Evolutionary conservation across 2,888 invertebrate genomes (phyloP), one percentile per base, ranked within the genome.

Genomic region (Stratiomys singularior): DNA sequence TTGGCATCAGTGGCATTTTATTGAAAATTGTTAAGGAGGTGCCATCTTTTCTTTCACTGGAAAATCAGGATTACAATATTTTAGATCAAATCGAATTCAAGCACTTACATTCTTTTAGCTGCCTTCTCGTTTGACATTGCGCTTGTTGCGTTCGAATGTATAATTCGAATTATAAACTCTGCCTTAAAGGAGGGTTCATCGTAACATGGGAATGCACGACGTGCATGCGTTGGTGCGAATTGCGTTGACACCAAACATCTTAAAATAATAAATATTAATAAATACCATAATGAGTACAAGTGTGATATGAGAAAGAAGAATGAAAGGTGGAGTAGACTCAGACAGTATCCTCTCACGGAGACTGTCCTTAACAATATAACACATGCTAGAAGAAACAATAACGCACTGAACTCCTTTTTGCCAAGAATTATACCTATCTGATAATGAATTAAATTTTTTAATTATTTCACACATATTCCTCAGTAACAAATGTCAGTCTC

Each of bases 121-220:
- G 23, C 60, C 7, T 2, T 13, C 30, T 80, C 81, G 67, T 82
- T 82, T 0, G 86, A 86, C 18, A 87, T 79, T 0, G 84, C 85
- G 0, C n/a, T 71, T 1, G 83, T 83, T 0, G 79, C 80, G 0
- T 79, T 78, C 1, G 88, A 87, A 18, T 91, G 89, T 56, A 86
- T 90, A 67, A 93, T 89, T 9, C 88, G 89, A 23, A 92, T 89
- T 13, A 89, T 86, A 83, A 92, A 93, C 0, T 85, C 84, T 0
- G 93, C 92, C 82, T 93, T 93, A 18, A 89, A 83, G 0, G 86
- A 87, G 0, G 93, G 93, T 82, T 93, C 93, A 81, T 94, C 94
- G 83, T 91, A 93, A 82, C 93, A 93, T 0, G 93, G 93, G 84
- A 93, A 93, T 0, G 91, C 92, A 28, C 88, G 87, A 1, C 92